Evolutionary conservation across 2,113 vertebrate species (phyloP), one percentile per base, ranked within the genome.

Genomic region (Gallinago media): DNA sequence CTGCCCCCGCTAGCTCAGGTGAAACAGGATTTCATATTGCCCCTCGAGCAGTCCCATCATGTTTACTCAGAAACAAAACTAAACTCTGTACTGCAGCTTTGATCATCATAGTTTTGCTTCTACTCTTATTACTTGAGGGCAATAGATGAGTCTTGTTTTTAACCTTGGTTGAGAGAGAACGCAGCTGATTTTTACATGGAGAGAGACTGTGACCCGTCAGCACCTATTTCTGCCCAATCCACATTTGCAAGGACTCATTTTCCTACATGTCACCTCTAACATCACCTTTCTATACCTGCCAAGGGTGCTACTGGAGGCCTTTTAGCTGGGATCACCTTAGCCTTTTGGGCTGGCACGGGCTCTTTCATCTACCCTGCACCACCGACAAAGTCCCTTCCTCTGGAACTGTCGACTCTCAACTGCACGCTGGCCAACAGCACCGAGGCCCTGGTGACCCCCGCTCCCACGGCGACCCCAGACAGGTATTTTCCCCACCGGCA

Each of bases 221-320:
- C 54, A 13, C 16, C 38, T 49, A 2, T 15, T 62, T 15, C 44
- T 38, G 15, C 31, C 21, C 42, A 38, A n/a, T 9, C 20, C 29
- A 8, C 0, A 0, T 7, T 16, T 1, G 4, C 58, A 54, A 59
- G 13, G 68, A 49, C 54, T 31, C 20, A 1, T 7, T 40, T 34
- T 34, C n/a, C 38, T 11, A 38, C 38, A 38, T 38, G 38, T 14
- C 42, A 9, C 14, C 46, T 78, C 65, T 78, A 91, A 89, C 46
- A 12, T 1, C 16, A 6, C n/a, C 62, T 83, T 62, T 92, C 78
- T 56, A 0, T n/a, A 38, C 61, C 32, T 80, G 32, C 86, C 38
- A 77, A 99, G 99, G 99, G 98, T 56, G 99, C 98, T 19, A 32
- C 97, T 1, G 98, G 98, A 23, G 98, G 98, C 40, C 97, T 99